Conservation (phyloP, 2,113 vertebrate genomes). For the Morone chrysops region DNA sequence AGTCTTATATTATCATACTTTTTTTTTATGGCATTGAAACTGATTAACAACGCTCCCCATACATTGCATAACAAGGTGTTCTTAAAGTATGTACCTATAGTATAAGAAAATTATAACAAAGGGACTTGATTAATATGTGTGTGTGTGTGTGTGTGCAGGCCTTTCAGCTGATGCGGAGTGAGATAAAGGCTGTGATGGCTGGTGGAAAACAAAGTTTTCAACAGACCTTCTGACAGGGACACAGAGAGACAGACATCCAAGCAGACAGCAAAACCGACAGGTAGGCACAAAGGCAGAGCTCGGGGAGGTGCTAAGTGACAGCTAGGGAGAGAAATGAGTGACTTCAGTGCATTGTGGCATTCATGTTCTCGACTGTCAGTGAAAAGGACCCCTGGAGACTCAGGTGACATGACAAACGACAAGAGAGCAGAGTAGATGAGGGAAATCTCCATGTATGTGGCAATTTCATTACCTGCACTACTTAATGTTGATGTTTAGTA, state of each 20-base stretch:
- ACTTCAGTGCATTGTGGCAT: constrained; percentile 65
- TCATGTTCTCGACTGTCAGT: constrained; percentile 57
- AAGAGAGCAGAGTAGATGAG: constrained; percentile 18
- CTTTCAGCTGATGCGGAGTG: not conserved
- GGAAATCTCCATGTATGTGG: constrained; percentile 17
- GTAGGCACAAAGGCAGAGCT: constrained; percentile 57
- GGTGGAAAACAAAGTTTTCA: constrained; percentile 53
- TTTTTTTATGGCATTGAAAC: not conserved
- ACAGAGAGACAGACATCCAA: constrained; percentile 56
- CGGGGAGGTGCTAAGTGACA: constrained; percentile 64
- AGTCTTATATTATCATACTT: not conserved
- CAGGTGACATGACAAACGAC: constrained; percentile 36
- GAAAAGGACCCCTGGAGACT: constrained; percentile 51
- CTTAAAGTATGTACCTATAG: not conserved
- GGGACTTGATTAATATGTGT: not conserved
- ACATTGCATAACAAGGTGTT: not conserved
- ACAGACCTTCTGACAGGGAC: constrained; percentile 56
- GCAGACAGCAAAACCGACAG: constrained; percentile 61
- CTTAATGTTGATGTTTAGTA: constrained; percentile 33
- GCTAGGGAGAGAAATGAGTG: constrained; percentile 65
- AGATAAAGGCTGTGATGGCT: constrained; percentile 39
- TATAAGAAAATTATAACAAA: not conserved
- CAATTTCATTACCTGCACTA: constrained; percentile 22
- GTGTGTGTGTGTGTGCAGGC: not conserved
- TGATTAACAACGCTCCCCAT: not conserved